Evolutionary conservation across 30 jellyfish, hydroid and myxozoan species (phyloP).

Genomic region (Cassiopea xamachana): DNA sequence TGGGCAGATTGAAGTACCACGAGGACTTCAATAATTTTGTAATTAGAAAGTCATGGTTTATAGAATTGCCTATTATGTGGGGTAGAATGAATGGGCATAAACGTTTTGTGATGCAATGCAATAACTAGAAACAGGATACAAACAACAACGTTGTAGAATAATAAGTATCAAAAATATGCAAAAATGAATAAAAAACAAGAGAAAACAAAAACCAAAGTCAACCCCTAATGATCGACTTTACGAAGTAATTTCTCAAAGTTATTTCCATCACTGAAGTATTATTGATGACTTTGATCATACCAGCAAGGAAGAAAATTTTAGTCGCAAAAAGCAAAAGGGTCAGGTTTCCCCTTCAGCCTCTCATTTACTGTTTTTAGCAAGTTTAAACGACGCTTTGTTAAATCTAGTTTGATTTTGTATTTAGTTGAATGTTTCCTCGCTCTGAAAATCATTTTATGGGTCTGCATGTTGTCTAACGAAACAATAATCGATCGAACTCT

Average conservation of each 20-base stretch:
- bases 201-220: slow-evolving; percentile 1
- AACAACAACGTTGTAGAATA: background rate
- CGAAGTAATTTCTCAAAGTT: slow-evolving; percentile 17
- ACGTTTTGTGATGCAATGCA: background rate
- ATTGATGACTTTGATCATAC: slow-evolving; percentile 11
- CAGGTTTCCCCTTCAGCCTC: slow-evolving; percentile 6
- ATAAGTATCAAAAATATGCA: background rate
- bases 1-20: slow-evolving; percentile 1
- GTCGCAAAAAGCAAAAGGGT: slow-evolving; percentile 32
- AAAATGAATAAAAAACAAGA: background rate
- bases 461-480: no score
- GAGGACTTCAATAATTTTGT: slow-evolving; percentile 6
- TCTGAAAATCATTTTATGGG: slow-evolving; percentile 21
- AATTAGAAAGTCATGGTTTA: background rate
- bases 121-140: background rate
- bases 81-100: slow-evolving; percentile 4
- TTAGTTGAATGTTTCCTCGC: slow-evolving; percentile 10
- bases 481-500: slow-evolving; percentile 9
- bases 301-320: slow-evolving; percentile 30
- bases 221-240: slow-evolving; percentile 3
- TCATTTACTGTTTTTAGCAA: slow-evolving; percentile 3
- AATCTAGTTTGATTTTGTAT: slow-evolving; percentile 15
- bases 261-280: background rate
- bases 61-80: slow-evolving; percentile 7
- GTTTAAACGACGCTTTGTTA: slow-evolving; percentile 7